Base-by-base conservation (phyloP, 1,140 invertebrate genomes). In the Plectrocnemia conspersa region DNA sequence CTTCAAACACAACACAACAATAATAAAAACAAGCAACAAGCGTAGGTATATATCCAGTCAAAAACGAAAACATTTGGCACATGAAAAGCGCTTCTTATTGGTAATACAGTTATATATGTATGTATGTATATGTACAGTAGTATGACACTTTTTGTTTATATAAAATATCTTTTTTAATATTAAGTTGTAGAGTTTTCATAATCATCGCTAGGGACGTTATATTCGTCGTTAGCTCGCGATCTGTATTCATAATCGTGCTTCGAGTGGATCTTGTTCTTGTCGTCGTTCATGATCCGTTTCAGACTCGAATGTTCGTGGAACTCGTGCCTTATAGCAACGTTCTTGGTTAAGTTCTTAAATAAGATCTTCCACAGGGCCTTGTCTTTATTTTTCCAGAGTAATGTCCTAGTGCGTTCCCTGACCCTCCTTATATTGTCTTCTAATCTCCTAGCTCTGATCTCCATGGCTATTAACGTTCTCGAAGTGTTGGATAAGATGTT, bases 351-450 rank as follows among this genome's bases (percentile, higher is more conserved):
- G 65, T 76, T 76, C 62, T 76, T 76, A 54, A 76, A 76, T 45
- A 76, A 58, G 61, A 76, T 75, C 63, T 72, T 72, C 74, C 74
- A 76, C 52, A 76, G 60, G 21, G 73, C 67, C 66, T 71, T 74
- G 56, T 76, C 74, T 58, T 76, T 76, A 64, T 76, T 70, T 65
- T 75, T 76, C 74, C 74, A 76, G 59, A 76, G 68, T 67, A 76
- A 69, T 68, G 73, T 72, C 59, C 69, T 67, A 61, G 74, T 76
- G 64, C 71, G 71, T 66, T 76, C 74, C 63, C 74, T 73, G 68
- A 76, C 74, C 66, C 73, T 72, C 62, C 71, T 72, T 66, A 76
- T 74, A 68, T 76, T 76, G 71, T 76, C 74, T 64, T 76, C 70
- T 47, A 76, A 67, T 66, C 74, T 66, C 64, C 72, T 71, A 32